Conservation (phyloP, 2,797 vertebrate species). For the Scolopax bukidnonensis region DNA sequence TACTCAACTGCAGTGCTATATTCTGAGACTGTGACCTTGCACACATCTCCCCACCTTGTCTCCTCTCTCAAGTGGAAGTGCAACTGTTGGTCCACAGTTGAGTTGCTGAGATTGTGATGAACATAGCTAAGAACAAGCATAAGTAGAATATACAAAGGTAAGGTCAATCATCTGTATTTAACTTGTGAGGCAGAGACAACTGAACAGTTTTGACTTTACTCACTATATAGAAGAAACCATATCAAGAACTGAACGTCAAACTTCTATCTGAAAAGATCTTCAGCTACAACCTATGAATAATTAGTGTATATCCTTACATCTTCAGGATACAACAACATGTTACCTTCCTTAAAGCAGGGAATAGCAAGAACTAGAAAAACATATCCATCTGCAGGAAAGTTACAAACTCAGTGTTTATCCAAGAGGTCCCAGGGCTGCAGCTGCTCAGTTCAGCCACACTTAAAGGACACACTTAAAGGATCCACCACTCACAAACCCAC, state of each 20-base stretch:
- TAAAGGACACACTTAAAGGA: not conserved
- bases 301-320: not conserved
- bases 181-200: not conserved
- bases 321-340: not conserved
- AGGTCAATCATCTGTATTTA: not conserved
- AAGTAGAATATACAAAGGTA: not conserved
- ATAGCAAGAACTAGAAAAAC: not conserved
- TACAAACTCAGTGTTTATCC: not conserved
- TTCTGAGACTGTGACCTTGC: not conserved
- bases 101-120: accelerated
- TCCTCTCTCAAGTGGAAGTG: not conserved
- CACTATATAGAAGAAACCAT: not conserved
- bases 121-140: not conserved
- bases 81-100: accelerated
- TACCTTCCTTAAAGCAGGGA: not conserved
- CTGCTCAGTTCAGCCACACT: not conserved
- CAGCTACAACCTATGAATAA: not conserved
- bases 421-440: not conserved
- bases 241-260: accelerated
- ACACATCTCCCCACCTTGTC: accelerated
- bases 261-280: not conserved
- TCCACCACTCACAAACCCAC: not conserved
- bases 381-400: not conserved
- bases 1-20: not conserved
- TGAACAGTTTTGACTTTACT: not conserved